Percentiles rank a stretch among this genome's conserved stretches.
These are phyloP conservation scores for Cephalopachus bancanus DNA, from an alignment of 2,797 vertebrate genomes.

Conservation along the genomic window DNA sequence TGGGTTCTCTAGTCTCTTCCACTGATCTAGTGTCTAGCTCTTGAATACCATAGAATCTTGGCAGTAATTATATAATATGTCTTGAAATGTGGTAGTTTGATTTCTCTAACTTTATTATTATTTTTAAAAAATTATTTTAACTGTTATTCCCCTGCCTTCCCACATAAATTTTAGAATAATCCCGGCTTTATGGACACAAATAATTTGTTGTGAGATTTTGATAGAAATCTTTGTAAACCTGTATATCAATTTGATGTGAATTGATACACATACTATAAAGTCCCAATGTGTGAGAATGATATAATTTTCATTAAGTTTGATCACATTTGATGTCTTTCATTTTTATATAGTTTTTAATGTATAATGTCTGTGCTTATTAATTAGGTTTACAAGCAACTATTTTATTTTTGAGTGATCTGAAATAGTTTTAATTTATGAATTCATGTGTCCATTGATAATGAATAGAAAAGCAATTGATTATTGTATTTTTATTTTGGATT, in stretches of 20 bases:
- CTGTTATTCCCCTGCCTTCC: not conserved
- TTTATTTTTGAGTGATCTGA: not conserved
- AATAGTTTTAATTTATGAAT: not conserved
- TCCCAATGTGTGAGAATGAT: not conserved
- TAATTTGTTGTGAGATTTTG: not conserved
- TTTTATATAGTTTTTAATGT: not conserved
- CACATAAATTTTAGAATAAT: not conserved
- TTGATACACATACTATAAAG: not conserved
- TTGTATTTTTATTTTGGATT: not conserved
- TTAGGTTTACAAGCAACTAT: not conserved
- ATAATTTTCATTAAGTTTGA: not conserved
- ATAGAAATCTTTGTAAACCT: not conserved
- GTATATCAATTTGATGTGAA: not conserved
- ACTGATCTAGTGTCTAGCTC: too few relatives aligned
- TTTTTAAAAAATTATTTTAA: not conserved
- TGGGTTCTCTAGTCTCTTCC: not conserved
- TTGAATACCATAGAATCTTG: not conserved
- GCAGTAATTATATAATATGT: not conserved
- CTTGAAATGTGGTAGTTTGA: not conserved
- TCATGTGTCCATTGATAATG: not conserved
- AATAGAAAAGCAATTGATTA: not conserved
- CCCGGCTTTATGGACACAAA: not conserved
- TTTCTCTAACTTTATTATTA: not conserved
- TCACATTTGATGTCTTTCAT: not conserved
- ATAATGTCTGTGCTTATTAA: not conserved